Evolutionary conservation across 2,888 invertebrate genomes (phyloP), one percentile per base, ranked within the genome.

Genomic region (Leptinotarsa juncta): DNA sequence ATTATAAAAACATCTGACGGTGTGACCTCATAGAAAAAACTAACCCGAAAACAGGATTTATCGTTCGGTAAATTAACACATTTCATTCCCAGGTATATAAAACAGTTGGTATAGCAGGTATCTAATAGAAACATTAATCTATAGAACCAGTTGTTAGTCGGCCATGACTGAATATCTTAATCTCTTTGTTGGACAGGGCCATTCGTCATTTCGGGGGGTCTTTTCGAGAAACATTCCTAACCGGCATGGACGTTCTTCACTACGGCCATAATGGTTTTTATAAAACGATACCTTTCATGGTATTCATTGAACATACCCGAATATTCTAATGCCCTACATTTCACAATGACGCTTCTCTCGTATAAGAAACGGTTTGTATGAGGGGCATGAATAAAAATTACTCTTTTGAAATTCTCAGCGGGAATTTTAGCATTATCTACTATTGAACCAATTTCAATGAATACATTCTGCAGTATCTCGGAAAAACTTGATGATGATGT

Each of bases 141-240:
- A 74, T 73, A 77, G 71, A 77, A 79, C 78, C 77, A 79, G 79
- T 77, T 78, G 72, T 73, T 70, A 70, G 73, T 75, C 70, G 78
- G 79, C 78, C 82, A 82, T 81, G 77, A 78, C 80, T 79, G 80
- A 78, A 82, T 81, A 81, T 82, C 82, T 82, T 80, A 80, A 82
- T 83, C 79, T 80, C 78, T 82, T 81, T 82, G 82, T 81, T 74
- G 72, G 78, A 75, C 69, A 71, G 74, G 73, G 72, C 70, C 78
- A 80, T 83, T 79, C 80, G 77, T 83, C 83, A 82, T 83, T 82
- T 81, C 77, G 70, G 77, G 80, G 81, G 81, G 80, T 77, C 78
- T 67, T 65, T 71, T 72, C 70, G 75, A 72, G 71, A 79, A 77
- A 77, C 70, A 79, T 77, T 79, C 78, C 74, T 65, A 78, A 74